These are phyloP conservation scores for Saccopteryx bilineata DNA, from an alignment of 2,113 vertebrate species.

Conservation along the genomic window DNA sequence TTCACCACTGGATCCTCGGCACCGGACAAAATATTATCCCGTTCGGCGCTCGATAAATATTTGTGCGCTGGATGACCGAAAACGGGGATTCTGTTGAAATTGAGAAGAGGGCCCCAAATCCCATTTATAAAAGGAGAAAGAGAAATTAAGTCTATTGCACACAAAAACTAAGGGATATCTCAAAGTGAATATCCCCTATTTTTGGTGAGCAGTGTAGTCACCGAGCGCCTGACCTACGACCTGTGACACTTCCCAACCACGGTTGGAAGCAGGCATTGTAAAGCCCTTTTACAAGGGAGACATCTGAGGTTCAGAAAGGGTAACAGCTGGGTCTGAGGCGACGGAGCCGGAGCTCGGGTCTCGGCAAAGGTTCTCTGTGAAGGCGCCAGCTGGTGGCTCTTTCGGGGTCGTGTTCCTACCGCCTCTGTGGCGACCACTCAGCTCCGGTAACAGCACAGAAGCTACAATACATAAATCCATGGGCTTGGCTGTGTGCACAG, in stretches of 20 bases:
- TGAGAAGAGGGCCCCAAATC: neutral
- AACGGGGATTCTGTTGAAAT: neutral
- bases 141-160: neutral
- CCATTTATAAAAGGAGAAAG: neutral
- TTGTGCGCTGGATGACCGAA: neutral
- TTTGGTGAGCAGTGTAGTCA: too few species aligned
- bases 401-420: fast-evolving
- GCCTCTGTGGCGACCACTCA: neutral
- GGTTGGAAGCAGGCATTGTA: neutral
- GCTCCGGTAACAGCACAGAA: neutral
- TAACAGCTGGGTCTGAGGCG: neutral
- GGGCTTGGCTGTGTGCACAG: neutral
- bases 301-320: neutral
- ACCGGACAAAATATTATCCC: neutral
- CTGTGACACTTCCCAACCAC: neutral
- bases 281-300: neutral
- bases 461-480: neutral
- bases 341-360: neutral
- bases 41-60: neutral
- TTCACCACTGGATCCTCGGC: neutral
- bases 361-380: neutral
- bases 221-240: neutral
- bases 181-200: too few species aligned
- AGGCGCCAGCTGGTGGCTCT: neutral
- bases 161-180: too few species aligned